These are phyloP conservation scores for Falco naumanni DNA, from an alignment of 2,797 vertebrate genomes.

Conservation along the genomic window DNA sequence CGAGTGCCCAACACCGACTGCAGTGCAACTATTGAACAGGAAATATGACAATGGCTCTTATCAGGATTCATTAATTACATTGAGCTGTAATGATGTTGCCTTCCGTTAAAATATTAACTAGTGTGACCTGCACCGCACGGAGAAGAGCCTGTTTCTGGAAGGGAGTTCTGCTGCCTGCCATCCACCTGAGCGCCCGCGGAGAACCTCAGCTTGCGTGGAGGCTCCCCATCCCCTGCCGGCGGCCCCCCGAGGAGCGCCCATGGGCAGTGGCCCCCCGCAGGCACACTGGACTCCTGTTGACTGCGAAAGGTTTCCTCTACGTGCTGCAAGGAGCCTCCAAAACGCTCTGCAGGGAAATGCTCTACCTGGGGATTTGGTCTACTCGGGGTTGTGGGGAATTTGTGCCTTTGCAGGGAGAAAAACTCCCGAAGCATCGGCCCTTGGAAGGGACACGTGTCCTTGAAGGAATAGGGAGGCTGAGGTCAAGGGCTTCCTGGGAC, in stretches of 20 bases:
- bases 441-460: rapidly evolving
- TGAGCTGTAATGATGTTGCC: neutral
- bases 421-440: neutral
- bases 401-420: neutral
- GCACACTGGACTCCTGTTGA: rapidly evolving
- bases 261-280: rapidly evolving
- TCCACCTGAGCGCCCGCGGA: rapidly evolving
- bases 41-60: neutral
- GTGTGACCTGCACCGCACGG: rapidly evolving
- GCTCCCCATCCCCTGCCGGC: neutral
- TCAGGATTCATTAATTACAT: neutral
- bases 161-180: neutral
- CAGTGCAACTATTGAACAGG: neutral
- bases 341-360: rapidly evolving
- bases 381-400: rapidly evolving
- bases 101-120: neutral
- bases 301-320: rapidly evolving
- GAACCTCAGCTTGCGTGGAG: neutral
- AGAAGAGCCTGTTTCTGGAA: neutral
- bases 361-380: neutral
- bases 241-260: neutral
- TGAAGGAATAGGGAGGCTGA: neutral
- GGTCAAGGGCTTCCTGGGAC: rapidly evolving
- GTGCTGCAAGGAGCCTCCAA: neutral
- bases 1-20: rapidly evolving